Evolutionary conservation across 2,113 vertebrate genomes (phyloP).

Genomic region (Pagrus major): DNA sequence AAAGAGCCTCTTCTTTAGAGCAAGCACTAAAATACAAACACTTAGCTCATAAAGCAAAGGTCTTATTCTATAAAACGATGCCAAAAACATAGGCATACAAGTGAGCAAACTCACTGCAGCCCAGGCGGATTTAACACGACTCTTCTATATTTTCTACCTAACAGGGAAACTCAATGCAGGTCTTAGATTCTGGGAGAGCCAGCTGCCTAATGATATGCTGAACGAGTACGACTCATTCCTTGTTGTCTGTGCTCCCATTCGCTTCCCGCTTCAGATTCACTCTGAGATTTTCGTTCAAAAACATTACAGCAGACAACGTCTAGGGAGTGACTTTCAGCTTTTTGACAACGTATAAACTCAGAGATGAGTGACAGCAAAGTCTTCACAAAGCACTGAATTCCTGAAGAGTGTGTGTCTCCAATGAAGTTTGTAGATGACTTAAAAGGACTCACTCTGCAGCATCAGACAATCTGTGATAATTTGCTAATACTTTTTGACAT

Average conservation of each 20-base stretch:
- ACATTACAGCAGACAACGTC: background rate
- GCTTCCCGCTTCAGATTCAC: slow-evolving; percentile 24
- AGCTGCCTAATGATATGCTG: background rate
- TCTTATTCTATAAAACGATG: background rate
- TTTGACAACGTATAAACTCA: background rate
- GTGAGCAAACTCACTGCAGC: background rate
- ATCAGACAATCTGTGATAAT: too few species aligned
- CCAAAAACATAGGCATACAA: background rate
- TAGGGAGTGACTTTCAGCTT: background rate
- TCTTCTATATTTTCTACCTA: slow-evolving; percentile 3
- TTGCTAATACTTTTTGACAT: too few species aligned
- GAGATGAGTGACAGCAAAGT: background rate
- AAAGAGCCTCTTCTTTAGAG: background rate
- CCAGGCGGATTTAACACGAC: background rate
- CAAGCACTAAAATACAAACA: background rate
- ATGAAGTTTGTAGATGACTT: too few species aligned
- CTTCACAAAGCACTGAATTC: background rate
- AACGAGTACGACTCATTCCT: slow-evolving; percentile 5
- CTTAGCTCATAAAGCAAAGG: background rate
- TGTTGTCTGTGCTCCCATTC: background rate
- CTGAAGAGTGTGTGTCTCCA: background rate
- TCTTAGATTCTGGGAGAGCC: slow-evolving; percentile 9
- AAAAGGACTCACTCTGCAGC: slow-evolving; percentile 9
- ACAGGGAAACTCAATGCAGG: background rate
- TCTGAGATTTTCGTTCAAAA: slow-evolving; percentile 6